Conservation (phyloP, 2,113 vertebrate species). For the Heptranchias perlo region DNA sequence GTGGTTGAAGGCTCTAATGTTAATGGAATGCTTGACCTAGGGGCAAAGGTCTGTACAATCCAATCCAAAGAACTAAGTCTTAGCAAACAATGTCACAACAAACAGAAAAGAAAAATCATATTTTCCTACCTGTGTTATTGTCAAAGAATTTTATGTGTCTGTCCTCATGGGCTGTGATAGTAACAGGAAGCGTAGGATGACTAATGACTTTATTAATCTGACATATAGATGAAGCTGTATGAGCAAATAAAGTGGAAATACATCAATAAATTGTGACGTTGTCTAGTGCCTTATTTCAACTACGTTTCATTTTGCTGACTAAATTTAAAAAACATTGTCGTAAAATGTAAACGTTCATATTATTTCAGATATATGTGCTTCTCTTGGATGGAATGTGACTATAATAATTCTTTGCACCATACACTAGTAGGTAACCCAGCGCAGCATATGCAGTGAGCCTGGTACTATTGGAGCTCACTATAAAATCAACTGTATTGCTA, state of each 20-base stretch:
- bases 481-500: neutral
- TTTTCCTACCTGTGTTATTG: conserved; percentile 84
- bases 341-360: neutral
- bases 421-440: neutral
- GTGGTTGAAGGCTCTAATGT: neutral
- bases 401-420: neutral
- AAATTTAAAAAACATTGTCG: conserved; percentile 20
- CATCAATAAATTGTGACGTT: neutral
- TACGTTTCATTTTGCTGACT: neutral
- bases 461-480: neutral
- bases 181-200: conserved; percentile 96
- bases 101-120: neutral
- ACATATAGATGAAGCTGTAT: conserved; percentile 62
- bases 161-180: conserved; percentile 94
- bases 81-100: neutral
- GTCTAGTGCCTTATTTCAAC: neutral
- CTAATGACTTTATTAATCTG: conserved; percentile 96
- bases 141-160: conserved; percentile 95
- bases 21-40: neutral
- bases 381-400: neutral
- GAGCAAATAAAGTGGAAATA: conserved; percentile 42
- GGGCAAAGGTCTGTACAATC: neutral
- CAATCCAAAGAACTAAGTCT: neutral
- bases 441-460: neutral
- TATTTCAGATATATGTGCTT: neutral